A percentile compares a stretch with the other conserved stretches of the same genome.
These are phyloP conservation scores for Miichthys miiuy DNA, from an alignment of 2,797 vertebrate species.

Conservation along the genomic window DNA sequence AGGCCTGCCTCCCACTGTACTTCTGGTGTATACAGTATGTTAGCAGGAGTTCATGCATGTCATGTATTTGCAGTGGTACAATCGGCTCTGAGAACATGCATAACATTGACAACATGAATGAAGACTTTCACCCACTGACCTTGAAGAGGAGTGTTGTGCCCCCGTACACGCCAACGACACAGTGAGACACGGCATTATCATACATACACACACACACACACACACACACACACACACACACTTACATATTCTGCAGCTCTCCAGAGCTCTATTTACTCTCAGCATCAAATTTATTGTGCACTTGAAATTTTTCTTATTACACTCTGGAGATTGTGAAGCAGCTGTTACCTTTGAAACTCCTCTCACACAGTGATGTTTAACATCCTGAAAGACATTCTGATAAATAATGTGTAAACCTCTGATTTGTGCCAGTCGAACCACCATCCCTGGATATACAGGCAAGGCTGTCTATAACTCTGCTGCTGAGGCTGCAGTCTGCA, in stretches of 20 bases:
- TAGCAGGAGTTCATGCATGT: not conserved
- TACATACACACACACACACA: not conserved
- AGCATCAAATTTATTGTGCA: slow-evolving; percentile 1
- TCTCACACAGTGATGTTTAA: not conserved
- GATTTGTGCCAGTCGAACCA: slow-evolving; percentile 77
- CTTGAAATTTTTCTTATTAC: not conserved
- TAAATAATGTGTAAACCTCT: slow-evolving; percentile 27
- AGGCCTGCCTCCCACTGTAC: too few species aligned
- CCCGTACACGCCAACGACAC: slow-evolving; percentile 54
- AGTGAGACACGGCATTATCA: slow-evolving; percentile 64
- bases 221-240: not conserved
- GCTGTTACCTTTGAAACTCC: slow-evolving; percentile 1
- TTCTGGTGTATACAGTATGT: not conserved
- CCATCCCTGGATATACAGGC: slow-evolving; percentile 87
- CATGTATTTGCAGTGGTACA: slow-evolving; percentile 73
- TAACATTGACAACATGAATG: slow-evolving; percentile 71
- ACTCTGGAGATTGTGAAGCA: not conserved
- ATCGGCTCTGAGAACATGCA: slow-evolving; percentile 80
- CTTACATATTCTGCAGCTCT: not conserved
- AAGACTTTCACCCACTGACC: slow-evolving; percentile 73
- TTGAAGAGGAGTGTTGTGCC: slow-evolving; percentile 63
- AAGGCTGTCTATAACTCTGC: slow-evolving; percentile 83
- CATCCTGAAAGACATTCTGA: slow-evolving; percentile 2
- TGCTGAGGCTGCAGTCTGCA: slow-evolving; percentile 75
- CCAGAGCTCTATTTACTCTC: not conserved